These are phyloP conservation scores for Lochmaea crataegi DNA, from an alignment of 2,888 invertebrate species.

Conservation along the genomic window DNA sequence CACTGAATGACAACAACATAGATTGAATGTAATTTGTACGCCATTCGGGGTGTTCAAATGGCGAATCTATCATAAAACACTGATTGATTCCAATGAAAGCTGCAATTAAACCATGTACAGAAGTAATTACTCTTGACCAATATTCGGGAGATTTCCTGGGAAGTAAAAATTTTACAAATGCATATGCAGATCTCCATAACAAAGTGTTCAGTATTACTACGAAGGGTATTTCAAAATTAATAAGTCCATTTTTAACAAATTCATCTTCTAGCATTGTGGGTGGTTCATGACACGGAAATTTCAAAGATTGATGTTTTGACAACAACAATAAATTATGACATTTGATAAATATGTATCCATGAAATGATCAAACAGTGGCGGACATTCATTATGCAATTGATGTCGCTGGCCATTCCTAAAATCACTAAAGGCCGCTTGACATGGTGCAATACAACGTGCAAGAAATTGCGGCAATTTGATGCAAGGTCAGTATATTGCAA, in stretches of 20 bases:
- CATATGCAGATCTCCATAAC: conserved; percentile 54
- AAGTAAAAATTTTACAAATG: conserved; percentile 38
- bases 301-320: conserved; percentile 9
- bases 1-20: conserved; percentile 69
- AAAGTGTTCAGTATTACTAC: conserved; percentile 44
- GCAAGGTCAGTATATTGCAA: too few species aligned
- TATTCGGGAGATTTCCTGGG: conserved; percentile 55
- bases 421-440: too few species aligned
- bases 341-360: background rate
- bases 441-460: too few species aligned
- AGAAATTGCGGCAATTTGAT: too few species aligned
- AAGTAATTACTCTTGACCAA: conserved; percentile 54
- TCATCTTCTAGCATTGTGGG: conserved; percentile 28
- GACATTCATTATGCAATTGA: too few species aligned
- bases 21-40: conserved; percentile 53
- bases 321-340: background rate
- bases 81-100: conserved; percentile 57
- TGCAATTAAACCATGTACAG: conserved; percentile 56
- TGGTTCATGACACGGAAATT: conserved; percentile 27
- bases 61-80: conserved; percentile 59
- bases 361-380: too few species aligned
- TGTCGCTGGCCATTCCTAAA: too few species aligned
- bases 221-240: conserved; percentile 47
- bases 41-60: conserved; percentile 57
- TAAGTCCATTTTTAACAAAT: conserved; percentile 39